Conservation (phyloP, 2,797 vertebrate species). For the Dermochelys coriacea region DNA sequence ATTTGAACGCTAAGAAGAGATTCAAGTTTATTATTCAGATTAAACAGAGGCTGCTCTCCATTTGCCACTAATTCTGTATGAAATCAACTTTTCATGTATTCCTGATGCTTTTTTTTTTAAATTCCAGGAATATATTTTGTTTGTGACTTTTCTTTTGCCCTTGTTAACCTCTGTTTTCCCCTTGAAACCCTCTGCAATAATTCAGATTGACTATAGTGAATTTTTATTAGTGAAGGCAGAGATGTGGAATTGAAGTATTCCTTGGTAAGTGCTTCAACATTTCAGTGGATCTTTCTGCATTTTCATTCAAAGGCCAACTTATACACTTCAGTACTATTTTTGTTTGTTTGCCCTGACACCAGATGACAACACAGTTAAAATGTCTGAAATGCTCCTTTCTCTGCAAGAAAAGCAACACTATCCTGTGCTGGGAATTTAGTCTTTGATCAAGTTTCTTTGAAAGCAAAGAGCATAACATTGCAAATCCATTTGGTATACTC, state of each 20-base stretch:
- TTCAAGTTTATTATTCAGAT: slow-evolving; percentile 11
- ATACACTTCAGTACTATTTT: not conserved
- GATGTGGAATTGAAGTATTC: slow-evolving; percentile 16
- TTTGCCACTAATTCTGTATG: slow-evolving; percentile 5
- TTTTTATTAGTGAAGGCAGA: slow-evolving; percentile 22
- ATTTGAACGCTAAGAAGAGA: not conserved
- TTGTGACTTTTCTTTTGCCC: not conserved
- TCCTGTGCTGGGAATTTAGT: not conserved
- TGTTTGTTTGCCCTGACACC: not conserved
- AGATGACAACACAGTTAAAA: not conserved
- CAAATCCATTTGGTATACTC: slow-evolving; percentile 1
- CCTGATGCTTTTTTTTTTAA: not conserved
- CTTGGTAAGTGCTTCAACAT: not conserved
- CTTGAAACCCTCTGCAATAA: slow-evolving; percentile 16
- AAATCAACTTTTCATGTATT: slow-evolving; percentile 4
- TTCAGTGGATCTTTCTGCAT: not conserved
- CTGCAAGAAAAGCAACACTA: not conserved
- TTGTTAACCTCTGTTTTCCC: slow-evolving; percentile 1
- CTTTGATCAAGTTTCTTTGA: not conserved
- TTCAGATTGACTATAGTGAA: slow-evolving; percentile 8
- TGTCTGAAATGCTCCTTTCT: not conserved
- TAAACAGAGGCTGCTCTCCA: not conserved
- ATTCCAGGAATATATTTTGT: not conserved
- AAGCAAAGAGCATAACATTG: not conserved
- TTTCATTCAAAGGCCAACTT: not conserved